Evolutionary conservation across 30 jellyfish, hydroid and myxozoan species (phyloP).

Genomic region (Cassiopea andromeda): DNA sequence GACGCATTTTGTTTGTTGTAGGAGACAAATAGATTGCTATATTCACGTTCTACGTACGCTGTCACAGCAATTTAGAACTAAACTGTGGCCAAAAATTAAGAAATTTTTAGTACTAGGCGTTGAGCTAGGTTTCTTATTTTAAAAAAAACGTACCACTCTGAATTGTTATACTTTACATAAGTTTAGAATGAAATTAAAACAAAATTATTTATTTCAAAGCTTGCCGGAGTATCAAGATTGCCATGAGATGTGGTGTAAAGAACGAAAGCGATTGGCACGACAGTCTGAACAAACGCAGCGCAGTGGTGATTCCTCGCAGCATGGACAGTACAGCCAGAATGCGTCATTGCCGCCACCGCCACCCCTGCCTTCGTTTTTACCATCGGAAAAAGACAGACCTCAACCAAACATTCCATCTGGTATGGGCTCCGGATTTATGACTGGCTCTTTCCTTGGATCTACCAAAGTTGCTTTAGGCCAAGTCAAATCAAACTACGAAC

Average conservation of each 20-base stretch:
- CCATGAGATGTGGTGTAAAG: constrained; percentile 99
- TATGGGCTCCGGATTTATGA: constrained; percentile 80
- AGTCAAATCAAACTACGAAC: constrained; percentile 33
- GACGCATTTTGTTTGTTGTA: too few relatives aligned
- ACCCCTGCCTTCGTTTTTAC: constrained; percentile 72
- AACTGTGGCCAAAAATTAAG: too few relatives aligned
- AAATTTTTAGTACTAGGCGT: too few relatives aligned
- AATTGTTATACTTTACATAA: too few relatives aligned
- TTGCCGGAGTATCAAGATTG: constrained; percentile 97
- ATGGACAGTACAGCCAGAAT: constrained; percentile 33
- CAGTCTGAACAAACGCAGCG: constrained; percentile 69
- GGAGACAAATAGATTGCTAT: too few relatives aligned
- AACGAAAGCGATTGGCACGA: constrained; percentile 88
- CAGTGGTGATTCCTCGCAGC: constrained; percentile 24
- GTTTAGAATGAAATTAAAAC: too few relatives aligned
- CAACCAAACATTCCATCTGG: constrained; percentile 43
- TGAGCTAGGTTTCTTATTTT: too few relatives aligned
- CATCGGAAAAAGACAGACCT: constrained; percentile 50
- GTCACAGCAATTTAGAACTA: too few relatives aligned
- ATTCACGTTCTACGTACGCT: too few relatives aligned
- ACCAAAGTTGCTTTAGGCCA: constrained; percentile 25
- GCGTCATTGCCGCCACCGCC: constrained; percentile 94
- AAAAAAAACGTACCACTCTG: too few relatives aligned
- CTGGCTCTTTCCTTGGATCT: constrained; percentile 64
- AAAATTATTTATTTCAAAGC: constrained; percentile 32